Evolutionary conservation across 2,888 invertebrate species (phyloP), one percentile per base, ranked within the genome.

Genomic region (Helobdella robusta): DNA sequence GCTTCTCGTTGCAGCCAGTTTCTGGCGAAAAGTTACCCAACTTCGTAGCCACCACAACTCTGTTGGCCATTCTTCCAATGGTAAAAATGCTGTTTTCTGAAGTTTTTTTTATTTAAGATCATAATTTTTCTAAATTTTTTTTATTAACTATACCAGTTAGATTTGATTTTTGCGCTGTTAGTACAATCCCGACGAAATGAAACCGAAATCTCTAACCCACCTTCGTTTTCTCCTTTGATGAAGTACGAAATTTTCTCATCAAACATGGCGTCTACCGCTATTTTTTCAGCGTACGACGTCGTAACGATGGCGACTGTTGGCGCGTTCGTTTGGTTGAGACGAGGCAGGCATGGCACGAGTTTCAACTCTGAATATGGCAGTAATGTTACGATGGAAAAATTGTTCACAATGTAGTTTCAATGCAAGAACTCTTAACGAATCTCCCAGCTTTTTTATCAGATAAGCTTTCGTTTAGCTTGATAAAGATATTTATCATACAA

Each of bases 251-350:
- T 91, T 79, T 92, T 93, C 76, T 94, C 91, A 74, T 94, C 92
- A 77, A 98, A 89, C 89, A 98, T 90, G 20, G 94, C 89, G 80
- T 97, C 97, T 0, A 98, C 93, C 1, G 97, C 97, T 73, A 94
- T 84, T 79, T 98, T 98, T 81, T 98, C 97, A 76, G 92, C 92
- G 81, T 93, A 98, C 75, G 94, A 86, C 0, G 93, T 92, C 0
- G 95, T 95, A 68, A 98, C 90, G 67, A 98, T 89, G n/a, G 94
- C 97, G 75, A 98, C 91, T 25, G 91, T 92, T 0, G 95, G 95
- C 77, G 93, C 92, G 73, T 93, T 89, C 32, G 88, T 86, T 68
- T 87, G 87, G 64, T 86, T 86, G 78, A 94, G 85, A 15, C 87
- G 87, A 18, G 94, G 94, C 89, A 94, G 91, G 84, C 93, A 91